A percentile compares a stretch with the other conserved stretches of the same genome.
phyloP scores from a whole-genome alignment of 2,888 invertebrate species.

The Lasioglossum oenotherae region DNA sequence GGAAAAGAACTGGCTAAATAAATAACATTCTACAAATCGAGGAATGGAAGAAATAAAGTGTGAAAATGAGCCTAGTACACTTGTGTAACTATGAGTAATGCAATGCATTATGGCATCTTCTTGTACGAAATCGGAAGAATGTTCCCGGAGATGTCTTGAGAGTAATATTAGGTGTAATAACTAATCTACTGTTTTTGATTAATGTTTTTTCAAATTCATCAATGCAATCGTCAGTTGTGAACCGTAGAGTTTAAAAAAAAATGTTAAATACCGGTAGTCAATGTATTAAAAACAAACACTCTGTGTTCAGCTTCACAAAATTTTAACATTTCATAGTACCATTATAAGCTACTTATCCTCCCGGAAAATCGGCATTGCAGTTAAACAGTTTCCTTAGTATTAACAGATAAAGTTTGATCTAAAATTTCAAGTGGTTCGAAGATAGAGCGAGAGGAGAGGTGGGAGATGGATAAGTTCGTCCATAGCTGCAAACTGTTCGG shows the following conservation, averaged over 20 bases:
- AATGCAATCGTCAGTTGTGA: neutral
- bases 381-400: constrained; percentile 28
- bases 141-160: no score
- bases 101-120: no score
- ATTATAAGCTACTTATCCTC: neutral
- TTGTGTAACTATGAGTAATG: no score
- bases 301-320: neutral
- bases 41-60: neutral
- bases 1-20: neutral
- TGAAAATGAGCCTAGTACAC: no score
- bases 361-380: neutral
- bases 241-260: neutral
- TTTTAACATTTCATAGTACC: constrained; percentile 16
- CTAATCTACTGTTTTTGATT: neutral
- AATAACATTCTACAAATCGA: no score
- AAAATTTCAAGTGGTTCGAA: neutral
- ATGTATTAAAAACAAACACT: neutral
- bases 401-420: neutral
- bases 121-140: no score
- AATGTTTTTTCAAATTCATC: neutral
- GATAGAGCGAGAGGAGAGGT: neutral
- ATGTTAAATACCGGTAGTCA: neutral
- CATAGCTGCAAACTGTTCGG: neutral
- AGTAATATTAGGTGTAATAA: neutral
- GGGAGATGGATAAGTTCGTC: neutral